Percentiles rank a stretch among this genome's conserved stretches.
phyloP scores from a whole-genome alignment of 2,888 invertebrate species.

The Spatulosminthurus flaviceps region DNA sequence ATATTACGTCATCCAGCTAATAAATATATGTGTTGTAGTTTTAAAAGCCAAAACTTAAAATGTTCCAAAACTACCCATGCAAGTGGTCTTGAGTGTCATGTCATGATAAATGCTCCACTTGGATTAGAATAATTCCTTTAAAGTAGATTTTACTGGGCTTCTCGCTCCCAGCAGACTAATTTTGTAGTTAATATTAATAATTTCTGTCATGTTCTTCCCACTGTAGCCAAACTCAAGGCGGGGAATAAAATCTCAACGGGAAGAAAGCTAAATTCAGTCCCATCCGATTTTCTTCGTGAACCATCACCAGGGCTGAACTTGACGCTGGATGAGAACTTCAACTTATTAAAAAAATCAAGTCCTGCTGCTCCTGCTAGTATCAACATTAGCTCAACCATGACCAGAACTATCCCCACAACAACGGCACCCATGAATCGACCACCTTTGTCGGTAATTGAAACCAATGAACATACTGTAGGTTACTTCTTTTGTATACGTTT shows the following conservation, averaged over 20 bases:
- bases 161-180: not conserved
- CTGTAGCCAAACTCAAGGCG: not conserved
- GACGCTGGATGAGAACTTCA: too few relatives aligned
- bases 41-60: too few relatives aligned
- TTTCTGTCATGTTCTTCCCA: not conserved
- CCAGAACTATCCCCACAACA: not conserved
- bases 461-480: too few relatives aligned
- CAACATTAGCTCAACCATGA: not conserved
- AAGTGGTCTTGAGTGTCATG: too few relatives aligned
- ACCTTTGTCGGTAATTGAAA: conserved; percentile 40
- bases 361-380: not conserved
- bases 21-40: too few relatives aligned
- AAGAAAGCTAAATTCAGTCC: not conserved
- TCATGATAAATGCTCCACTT: too few relatives aligned
- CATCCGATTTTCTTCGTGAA: not conserved
- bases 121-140: too few relatives aligned
- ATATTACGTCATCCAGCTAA: too few relatives aligned
- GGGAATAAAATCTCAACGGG: not conserved
- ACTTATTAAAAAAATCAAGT: not conserved
- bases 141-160: too few relatives aligned
- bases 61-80: too few relatives aligned
- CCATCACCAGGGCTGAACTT: not conserved
- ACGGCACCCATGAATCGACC: conserved; percentile 36
- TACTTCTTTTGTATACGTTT: too few relatives aligned
- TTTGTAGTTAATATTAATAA: not conserved